Evolutionary conservation across 2,888 invertebrate species (phyloP).

Genomic region (Ceraclea dissimilis): DNA sequence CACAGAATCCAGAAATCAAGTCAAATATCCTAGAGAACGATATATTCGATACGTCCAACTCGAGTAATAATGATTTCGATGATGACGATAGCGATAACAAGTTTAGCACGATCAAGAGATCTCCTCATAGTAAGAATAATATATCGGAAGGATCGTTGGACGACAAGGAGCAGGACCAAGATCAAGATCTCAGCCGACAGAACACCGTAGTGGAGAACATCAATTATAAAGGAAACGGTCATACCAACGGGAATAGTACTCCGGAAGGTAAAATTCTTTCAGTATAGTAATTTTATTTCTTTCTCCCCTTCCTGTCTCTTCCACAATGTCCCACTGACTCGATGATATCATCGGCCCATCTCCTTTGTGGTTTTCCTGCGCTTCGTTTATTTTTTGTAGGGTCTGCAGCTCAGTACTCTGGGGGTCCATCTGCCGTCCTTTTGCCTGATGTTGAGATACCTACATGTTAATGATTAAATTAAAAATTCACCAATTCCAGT

Average conservation of each 20-base stretch:
- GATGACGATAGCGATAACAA: slow-evolving; percentile 61
- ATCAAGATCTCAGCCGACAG: slow-evolving; percentile 38
- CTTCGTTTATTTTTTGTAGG: too few species aligned
- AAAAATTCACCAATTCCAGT: too few species aligned
- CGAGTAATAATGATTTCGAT: slow-evolving; percentile 48
- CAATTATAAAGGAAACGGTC: slow-evolving; percentile 39
- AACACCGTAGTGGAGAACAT: slow-evolving; percentile 48
- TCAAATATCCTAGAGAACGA: slow-evolving; percentile 48
- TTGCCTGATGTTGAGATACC: too few species aligned
- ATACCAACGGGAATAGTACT: slow-evolving; percentile 38
- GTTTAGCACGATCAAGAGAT: slow-evolving; percentile 64
- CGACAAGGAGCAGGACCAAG: slow-evolving; percentile 28
- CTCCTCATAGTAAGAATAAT: slow-evolving; percentile 53
- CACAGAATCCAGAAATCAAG: slow-evolving; percentile 43
- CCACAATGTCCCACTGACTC: too few species aligned
- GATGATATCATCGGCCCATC: too few species aligned
- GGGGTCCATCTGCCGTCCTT: too few species aligned
- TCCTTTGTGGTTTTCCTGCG: too few species aligned
- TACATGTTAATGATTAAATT: too few species aligned
- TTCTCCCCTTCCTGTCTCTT: too few species aligned
- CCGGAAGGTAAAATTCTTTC: slow-evolving; percentile 37
- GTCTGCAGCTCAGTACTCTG: too few species aligned
- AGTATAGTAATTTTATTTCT: too few species aligned
- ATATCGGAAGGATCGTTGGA: slow-evolving; percentile 31
- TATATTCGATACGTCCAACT: slow-evolving; percentile 41